Conservation (phyloP, 53 echinoderm and acorn worm species). For the Pentamera pediparva region DNA sequence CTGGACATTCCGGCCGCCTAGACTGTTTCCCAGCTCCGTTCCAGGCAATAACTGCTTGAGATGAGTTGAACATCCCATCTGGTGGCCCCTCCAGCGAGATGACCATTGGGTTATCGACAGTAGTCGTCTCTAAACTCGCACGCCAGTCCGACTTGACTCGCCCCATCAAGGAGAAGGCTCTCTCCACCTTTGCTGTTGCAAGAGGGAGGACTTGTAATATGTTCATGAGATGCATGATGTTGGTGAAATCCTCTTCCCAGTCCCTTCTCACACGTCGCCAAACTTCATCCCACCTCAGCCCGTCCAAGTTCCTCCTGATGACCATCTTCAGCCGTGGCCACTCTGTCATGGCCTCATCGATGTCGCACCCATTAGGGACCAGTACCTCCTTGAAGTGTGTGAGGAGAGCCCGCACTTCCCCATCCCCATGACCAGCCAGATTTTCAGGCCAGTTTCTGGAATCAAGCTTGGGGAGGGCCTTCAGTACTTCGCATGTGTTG, state of each 20-base stretch:
- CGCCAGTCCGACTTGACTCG: too few species aligned
- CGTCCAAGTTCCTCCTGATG: not conserved
- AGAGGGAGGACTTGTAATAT: too few species aligned
- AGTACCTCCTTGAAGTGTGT: conserved; percentile 16
- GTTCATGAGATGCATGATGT: too few species aligned
- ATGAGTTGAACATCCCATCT: too few species aligned
- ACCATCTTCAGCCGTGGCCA: not conserved
- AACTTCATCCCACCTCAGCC: not conserved
- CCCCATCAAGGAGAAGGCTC: too few species aligned
- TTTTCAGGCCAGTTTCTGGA: conserved; percentile 31
- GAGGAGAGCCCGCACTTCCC: not conserved
- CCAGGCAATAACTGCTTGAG: too few species aligned
- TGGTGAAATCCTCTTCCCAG: not conserved
- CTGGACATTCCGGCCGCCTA: too few species aligned
- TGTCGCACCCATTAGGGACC: conserved; percentile 12
- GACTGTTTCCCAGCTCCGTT: too few species aligned
- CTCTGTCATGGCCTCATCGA: conserved; percentile 2
- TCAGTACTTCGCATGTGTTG: not conserved
- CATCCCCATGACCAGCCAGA: not conserved
- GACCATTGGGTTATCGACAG: too few species aligned
- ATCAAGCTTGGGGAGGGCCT: conserved; percentile 2
- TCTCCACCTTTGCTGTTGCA: too few species aligned
- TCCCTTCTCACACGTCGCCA: not conserved
- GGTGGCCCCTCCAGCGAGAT: too few species aligned
- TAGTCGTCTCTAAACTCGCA: too few species aligned